Evolutionary conservation across 2,113 vertebrate genomes (phyloP).

Genomic region (Nesogale talazaci): DNA sequence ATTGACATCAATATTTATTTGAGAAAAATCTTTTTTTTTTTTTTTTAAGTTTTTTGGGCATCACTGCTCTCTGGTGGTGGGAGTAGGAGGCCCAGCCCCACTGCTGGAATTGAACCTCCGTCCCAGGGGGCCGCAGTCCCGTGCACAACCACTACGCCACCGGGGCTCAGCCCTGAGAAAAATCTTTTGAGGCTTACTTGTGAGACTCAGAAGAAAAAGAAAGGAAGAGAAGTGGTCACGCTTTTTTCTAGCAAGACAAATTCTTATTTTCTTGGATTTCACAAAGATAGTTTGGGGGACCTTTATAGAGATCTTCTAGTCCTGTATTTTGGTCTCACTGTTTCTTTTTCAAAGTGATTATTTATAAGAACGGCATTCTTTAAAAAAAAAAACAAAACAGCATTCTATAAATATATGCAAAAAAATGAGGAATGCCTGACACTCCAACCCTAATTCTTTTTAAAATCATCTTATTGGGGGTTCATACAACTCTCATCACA

Average conservation of each 20-base stretch:
- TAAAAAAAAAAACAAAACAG: too few relatives aligned
- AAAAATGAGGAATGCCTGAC: constrained; percentile 88
- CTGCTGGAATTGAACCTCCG: too few relatives aligned
- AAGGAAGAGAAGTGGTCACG: constrained; percentile 79
- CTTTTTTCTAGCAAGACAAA: constrained; percentile 78
- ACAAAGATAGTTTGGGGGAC: constrained; percentile 79
- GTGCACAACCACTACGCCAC: too few relatives aligned
- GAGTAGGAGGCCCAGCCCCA: too few relatives aligned
- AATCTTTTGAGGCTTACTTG: constrained; percentile 66
- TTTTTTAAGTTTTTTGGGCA: too few relatives aligned
- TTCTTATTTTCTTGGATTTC: constrained; percentile 71
- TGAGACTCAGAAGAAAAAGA: constrained; percentile 75
- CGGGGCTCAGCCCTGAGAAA: too few relatives aligned
- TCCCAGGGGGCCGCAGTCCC: too few relatives aligned
- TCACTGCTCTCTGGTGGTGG: too few relatives aligned
- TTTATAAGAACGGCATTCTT: constrained; percentile 91
- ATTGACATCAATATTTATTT: constrained; percentile 72
- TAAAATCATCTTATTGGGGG: constrained; percentile 76
- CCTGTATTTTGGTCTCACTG: constrained; percentile 79
- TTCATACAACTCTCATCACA: too few relatives aligned
- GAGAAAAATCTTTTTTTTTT: too few relatives aligned
- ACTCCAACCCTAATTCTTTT: constrained; percentile 86
- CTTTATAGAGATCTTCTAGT: constrained; percentile 80
- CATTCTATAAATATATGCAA: constrained; percentile 86
- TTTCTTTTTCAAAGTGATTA: constrained; percentile 86